phyloP scores from a whole-genome alignment of 2,797 vertebrate species.

The Hippopotamyrus pictus region DNA sequence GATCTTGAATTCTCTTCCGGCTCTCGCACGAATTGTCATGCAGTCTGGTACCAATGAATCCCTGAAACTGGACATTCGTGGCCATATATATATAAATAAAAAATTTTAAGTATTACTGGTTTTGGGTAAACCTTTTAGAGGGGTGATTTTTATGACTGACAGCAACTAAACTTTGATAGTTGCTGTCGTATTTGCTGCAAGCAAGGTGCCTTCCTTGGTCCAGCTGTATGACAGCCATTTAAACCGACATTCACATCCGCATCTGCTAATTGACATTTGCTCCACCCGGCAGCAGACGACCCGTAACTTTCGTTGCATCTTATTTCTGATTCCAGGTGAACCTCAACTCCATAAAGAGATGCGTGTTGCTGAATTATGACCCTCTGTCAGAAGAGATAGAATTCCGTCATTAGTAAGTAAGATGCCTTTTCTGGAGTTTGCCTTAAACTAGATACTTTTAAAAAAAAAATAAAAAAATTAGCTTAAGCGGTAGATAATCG shows the following conservation, averaged over 20 bases:
- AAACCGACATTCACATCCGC: neutral
- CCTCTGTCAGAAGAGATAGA: conserved; percentile 67
- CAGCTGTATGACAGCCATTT: neutral
- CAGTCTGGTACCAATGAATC: neutral
- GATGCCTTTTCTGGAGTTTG: neutral
- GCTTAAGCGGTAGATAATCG: neutral
- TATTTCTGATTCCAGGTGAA: conserved; percentile 61
- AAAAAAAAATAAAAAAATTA: too few relatives aligned
- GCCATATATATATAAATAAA: neutral
- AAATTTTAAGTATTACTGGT: neutral
- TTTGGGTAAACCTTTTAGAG: neutral
- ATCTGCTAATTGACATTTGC: neutral
- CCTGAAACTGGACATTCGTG: neutral
- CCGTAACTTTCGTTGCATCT: neutral
- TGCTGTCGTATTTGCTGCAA: neutral
- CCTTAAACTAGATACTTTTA: neutral
- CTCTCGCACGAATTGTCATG: neutral
- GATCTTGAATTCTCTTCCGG: conserved; percentile 34
- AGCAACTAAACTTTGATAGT: neutral
- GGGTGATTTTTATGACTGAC: neutral
- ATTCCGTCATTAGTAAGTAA: conserved; percentile 89
- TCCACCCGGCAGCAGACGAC: neutral
- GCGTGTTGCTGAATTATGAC: conserved; percentile 77
- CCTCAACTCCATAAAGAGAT: conserved; percentile 83
- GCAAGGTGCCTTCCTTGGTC: neutral